Evolutionary conservation across 2,113 vertebrate species (phyloP).

Genomic region (Trogon melanurus): DNA sequence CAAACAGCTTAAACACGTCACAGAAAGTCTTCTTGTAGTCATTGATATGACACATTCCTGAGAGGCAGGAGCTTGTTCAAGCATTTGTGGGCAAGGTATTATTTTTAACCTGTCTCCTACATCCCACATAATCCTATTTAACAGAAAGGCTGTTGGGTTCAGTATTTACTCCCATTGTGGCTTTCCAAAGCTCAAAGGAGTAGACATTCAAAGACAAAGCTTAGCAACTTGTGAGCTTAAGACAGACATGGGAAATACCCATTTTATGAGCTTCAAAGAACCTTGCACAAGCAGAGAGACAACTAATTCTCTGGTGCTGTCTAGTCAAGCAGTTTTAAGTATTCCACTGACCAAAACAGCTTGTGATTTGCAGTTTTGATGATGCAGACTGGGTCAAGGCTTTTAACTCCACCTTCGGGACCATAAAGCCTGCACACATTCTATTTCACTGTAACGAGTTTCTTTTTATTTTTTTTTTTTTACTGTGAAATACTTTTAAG

Average conservation of each 20-base stretch:
- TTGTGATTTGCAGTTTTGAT: not conserved
- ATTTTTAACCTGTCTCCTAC: not conserved
- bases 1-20: not conserved
- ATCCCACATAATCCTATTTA: not conserved
- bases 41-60: not conserved
- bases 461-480: not conserved
- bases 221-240: not conserved
- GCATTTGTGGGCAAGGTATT: not conserved
- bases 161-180: not conserved
- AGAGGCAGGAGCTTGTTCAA: not conserved
- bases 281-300: not conserved
- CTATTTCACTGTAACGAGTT: not conserved
- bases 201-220: not conserved
- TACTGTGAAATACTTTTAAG: not conserved
- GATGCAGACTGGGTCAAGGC: fast-evolving
- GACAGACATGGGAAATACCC: not conserved
- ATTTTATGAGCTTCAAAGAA: not conserved
- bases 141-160: not conserved
- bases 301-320: not conserved
- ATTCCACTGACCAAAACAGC: not conserved
- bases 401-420: not conserved
- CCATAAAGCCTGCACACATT: fast-evolving
- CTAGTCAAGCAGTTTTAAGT: not conserved
- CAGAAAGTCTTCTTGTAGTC: not conserved
- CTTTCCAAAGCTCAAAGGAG: not conserved